Percentiles rank a stretch among this genome's conserved stretches.
These are phyloP conservation scores for Cylas formicarius DNA, from an alignment of 1,140 invertebrate genomes.

Conservation along the genomic window DNA sequence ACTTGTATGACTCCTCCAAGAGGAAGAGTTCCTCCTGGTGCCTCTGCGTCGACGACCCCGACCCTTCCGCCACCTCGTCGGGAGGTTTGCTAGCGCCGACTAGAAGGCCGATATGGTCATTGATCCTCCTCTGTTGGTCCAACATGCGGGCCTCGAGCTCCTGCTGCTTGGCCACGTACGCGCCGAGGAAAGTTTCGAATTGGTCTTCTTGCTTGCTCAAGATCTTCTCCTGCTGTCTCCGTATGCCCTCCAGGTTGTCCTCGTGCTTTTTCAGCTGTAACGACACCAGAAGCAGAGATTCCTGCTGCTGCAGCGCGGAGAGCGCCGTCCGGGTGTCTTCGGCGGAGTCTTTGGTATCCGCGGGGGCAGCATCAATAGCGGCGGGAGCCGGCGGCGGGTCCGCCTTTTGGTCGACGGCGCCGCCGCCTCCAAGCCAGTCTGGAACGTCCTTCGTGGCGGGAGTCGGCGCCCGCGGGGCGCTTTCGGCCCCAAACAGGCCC, in stretches of 20 bases:
- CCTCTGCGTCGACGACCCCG: conserved; percentile 41
- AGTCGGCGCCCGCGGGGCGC: not conserved
- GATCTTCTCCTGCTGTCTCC: conserved; percentile 43
- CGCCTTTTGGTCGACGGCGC: conserved; percentile 6
- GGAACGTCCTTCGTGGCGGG: conserved; percentile 13
- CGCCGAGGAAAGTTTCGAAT: conserved; percentile 43
- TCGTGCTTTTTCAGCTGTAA: conserved; percentile 48
- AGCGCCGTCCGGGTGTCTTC: conserved; percentile 42
- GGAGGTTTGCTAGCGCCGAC: conserved; percentile 21
- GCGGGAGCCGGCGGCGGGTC: not conserved
- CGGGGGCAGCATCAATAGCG: not conserved
- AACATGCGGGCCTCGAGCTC: conserved; percentile 46
- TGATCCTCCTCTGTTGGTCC: conserved; percentile 47
- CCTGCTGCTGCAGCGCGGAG: conserved; percentile 44
- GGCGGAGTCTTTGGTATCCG: conserved; percentile 20
- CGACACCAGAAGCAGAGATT: conserved; percentile 45
- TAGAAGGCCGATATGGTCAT: conserved; percentile 46
- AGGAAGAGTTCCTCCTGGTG: conserved; percentile 47
- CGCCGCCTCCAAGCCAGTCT: conserved; percentile 24
- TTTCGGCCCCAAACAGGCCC: conserved; percentile 9
- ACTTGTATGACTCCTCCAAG: conserved; percentile 47
- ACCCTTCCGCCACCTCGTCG: conserved; percentile 35
- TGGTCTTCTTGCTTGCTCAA: conserved; percentile 43
- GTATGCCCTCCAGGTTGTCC: conserved; percentile 43
- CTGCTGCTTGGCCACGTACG: conserved; percentile 45